Evolutionary conservation across 2,888 invertebrate species (phyloP), one percentile per base, ranked within the genome.

Genomic region (Blastobasis lacticolella): DNA sequence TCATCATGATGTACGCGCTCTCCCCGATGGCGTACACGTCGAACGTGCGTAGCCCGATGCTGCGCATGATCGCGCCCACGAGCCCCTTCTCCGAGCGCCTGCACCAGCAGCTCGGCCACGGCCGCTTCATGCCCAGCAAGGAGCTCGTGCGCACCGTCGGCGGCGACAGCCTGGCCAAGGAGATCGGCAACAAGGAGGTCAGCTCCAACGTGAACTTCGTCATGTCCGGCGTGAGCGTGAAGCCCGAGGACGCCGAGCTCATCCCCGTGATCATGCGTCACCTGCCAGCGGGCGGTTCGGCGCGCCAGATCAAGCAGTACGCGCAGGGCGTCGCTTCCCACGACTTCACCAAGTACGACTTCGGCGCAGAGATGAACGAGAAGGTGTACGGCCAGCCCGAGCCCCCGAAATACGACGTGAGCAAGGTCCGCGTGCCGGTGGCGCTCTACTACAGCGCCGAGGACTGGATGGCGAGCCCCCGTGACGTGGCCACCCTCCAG

Each of bases 391-490:
- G 84, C 4, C 63, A 62, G 37, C 57, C 56, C 7, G 58, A 66
- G 57, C 78, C 89, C 1, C 83, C 86, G 0, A 73, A 69, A 44
- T 89, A 83, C 70, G 69, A 84, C 51, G 62, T 89, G 64, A 60
- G 70, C 8, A 68, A 75, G 43, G 86, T 89, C n/a, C 64, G 62
- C 37, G 75, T 71, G 0, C 89, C 90, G 1, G 83, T 88, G 23
- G 69, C 69, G 1, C 61, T 89, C 48, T 84, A 79, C 73, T 78
- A 76, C 69, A 78, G 81, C 53, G 75, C 78, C 10, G 91, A 92
- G 47, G 95, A 95, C 75, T 91, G 92, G 90, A 75, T 95, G 49
- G 90, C 93, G 10, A 81, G 89, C 54, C 88, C 90, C 46, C 74
- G 76, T 62, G 92, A 93, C 57, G 91, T 93, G 1, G 71, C 87